Evolutionary conservation across 2,113 vertebrate species (phyloP), one percentile per base, ranked within the genome.

Genomic region (Empidonax traillii): DNA sequence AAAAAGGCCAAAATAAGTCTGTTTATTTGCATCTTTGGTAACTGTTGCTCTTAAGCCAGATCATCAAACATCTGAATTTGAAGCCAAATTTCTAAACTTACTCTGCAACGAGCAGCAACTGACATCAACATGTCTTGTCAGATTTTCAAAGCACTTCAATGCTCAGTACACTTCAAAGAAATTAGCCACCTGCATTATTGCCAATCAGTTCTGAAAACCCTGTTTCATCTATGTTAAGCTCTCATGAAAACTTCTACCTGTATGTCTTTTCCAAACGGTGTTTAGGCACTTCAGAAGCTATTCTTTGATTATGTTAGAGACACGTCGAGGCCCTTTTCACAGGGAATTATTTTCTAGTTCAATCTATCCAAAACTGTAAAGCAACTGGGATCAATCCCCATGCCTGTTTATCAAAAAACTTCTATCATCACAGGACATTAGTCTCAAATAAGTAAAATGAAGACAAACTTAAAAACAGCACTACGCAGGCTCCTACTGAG

Each of bases 61-160:
- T 84, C 30, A 72, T 91, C 41, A 78, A 71, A 65, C 53, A 84
- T 12, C 10, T 31, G 56, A 21, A 94, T 68, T 82, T 87, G 63
- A 93, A 91, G 73, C 24, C 56, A 82, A 28, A 88, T 72, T 91
- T 78, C 68, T 71, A 13, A 91, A 89, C 41, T 67, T n/a, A 66
- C 62, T 82, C 83, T 67, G 59, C 68, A 86, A 30, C 0, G 1
- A 84, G 69, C 59, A 79, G 66, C 39, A 66, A 78, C 43, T n/a
- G 79, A 90, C 93, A 94, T 9, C 75, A 49, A 91, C 22, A 37
- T 4, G 4, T 88, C 75, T 81, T 81, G 65, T 87, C 80, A 92
- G 66, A 89, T 72, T 94, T 92, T 95, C 91, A 85, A 94, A 92
- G 87, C 77, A 85, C 51, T 91, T 89, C 74, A 73, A 47, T 1